phyloP scores from a whole-genome alignment of 1,140 invertebrate genomes.

The Xylocopa sonorina region DNA sequence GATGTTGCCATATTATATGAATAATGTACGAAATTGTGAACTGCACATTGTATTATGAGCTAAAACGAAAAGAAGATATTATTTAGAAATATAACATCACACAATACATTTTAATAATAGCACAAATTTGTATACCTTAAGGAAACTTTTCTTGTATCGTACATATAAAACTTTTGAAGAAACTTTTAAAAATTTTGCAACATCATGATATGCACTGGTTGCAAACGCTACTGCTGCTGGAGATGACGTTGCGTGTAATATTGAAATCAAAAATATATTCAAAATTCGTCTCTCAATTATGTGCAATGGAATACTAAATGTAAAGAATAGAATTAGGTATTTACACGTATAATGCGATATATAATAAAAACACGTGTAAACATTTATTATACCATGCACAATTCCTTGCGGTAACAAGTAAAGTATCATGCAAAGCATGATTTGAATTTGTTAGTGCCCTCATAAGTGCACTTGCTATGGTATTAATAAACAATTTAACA shows the following conservation, averaged over 20 bases:
- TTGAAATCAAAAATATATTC: slow-evolving; percentile 75
- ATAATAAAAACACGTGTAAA: slow-evolving; percentile 11
- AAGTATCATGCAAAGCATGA: slow-evolving; percentile 81
- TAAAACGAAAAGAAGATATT: slow-evolving; percentile 47
- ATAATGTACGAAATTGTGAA: slow-evolving; percentile 83
- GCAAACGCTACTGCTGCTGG: slow-evolving; percentile 82
- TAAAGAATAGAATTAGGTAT: slow-evolving; percentile 34
- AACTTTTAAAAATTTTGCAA: slow-evolving; percentile 83
- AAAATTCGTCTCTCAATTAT: slow-evolving; percentile 79
- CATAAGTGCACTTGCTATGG: slow-evolving; percentile 80
- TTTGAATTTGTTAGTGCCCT: slow-evolving; percentile 82
- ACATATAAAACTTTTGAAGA: slow-evolving; percentile 85
- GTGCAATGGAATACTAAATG: slow-evolving; percentile 85
- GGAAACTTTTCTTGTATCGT: slow-evolving; percentile 86
- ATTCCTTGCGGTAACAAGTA: slow-evolving; percentile 82
- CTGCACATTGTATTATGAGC: slow-evolving; percentile 83
- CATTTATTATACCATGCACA: slow-evolving; percentile 77
- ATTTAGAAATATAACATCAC: neutral
- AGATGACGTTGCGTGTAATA: slow-evolving; percentile 85
- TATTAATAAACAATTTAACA: slow-evolving; percentile 81
- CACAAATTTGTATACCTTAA: slow-evolving; percentile 75
- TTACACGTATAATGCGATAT: slow-evolving; percentile 22
- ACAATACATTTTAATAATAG: slow-evolving; percentile 19
- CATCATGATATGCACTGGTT: slow-evolving; percentile 83
- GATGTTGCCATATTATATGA: slow-evolving; percentile 79